Evolutionary conservation across 2,888 invertebrate species (phyloP).

Genomic region (Trichopoda pennipes): DNA sequence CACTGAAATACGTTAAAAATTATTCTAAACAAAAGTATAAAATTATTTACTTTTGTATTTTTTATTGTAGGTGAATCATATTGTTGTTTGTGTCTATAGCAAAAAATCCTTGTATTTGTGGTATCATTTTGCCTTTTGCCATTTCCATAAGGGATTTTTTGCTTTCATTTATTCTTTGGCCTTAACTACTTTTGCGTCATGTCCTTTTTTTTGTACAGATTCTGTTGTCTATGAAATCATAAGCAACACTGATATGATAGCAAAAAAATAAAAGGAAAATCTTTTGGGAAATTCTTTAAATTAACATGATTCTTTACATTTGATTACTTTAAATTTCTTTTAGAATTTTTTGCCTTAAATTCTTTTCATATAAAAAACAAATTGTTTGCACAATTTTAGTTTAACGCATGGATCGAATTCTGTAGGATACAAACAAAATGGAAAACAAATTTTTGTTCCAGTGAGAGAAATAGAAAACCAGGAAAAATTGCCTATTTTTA

Average conservation of each 20-base stretch:
- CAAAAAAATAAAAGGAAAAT: conserved; percentile 20
- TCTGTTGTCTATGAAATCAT: conserved; percentile 34
- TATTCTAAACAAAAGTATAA: conserved; percentile 20
- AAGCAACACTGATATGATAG: conserved; percentile 9
- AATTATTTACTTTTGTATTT: conserved; percentile 34
- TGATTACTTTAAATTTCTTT: neutral
- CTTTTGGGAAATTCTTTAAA: conserved; percentile 57
- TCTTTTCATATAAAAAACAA: no score
- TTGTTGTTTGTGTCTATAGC: neutral
- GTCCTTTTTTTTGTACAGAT: neutral
- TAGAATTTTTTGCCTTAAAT: neutral
- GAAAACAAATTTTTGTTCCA: neutral
- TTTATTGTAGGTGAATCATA: neutral
- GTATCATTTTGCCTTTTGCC: conserved; percentile 28
- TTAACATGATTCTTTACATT: conserved; percentile 29
- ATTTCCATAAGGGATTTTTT: conserved; percentile 38
- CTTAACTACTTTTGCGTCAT: conserved; percentile 19
- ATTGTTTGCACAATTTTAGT: neutral
- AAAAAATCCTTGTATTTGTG: neutral
- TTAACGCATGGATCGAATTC: neutral
- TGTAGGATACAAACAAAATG: neutral
- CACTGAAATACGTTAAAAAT: conserved; percentile 56
- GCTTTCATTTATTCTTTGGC: conserved; percentile 1
- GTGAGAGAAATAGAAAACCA: no score
- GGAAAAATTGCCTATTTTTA: neutral